Evolutionary conservation across 2,113 vertebrate species (phyloP).

Genomic region (Notechis scutatus): DNA sequence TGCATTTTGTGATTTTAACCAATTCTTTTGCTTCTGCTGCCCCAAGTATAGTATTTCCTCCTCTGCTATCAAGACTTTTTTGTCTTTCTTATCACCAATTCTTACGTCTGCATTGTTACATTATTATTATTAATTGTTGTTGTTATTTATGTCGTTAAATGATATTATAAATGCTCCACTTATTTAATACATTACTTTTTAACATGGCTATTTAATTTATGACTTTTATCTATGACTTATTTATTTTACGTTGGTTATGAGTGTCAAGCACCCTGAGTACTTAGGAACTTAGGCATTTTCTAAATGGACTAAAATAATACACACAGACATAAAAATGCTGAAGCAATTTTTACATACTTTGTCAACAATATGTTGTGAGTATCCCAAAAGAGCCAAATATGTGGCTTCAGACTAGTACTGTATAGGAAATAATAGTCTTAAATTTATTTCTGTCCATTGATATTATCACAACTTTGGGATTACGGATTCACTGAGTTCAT

Average conservation of each 20-base stretch:
- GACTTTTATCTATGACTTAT: too few species aligned
- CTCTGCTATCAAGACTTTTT: too few species aligned
- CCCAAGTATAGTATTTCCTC: too few species aligned
- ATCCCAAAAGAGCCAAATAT: conserved; percentile 2
- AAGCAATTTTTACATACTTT: not conserved
- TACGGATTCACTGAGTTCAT: conserved; percentile 25
- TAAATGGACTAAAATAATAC: not conserved
- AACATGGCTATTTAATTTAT: not conserved
- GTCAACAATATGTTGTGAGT: conserved; percentile 5
- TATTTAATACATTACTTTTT: too few species aligned
- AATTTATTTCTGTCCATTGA: conserved; percentile 27
- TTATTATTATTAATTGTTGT: too few species aligned
- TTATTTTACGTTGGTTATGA: not conserved
- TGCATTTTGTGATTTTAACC: too few species aligned
- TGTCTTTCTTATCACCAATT: too few species aligned
- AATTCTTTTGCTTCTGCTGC: too few species aligned
- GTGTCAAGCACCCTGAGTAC: not conserved
- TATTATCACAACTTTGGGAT: conserved; percentile 8
- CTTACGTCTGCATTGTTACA: too few species aligned
- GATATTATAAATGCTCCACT: too few species aligned
- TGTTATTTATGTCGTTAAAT: too few species aligned
- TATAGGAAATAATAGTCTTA: conserved; percentile 41
- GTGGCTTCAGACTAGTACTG: not conserved
- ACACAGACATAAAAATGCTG: not conserved
- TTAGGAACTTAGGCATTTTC: not conserved